phyloP scores from a whole-genome alignment of 2,888 invertebrate species.

The Quadriops clusia region DNA sequence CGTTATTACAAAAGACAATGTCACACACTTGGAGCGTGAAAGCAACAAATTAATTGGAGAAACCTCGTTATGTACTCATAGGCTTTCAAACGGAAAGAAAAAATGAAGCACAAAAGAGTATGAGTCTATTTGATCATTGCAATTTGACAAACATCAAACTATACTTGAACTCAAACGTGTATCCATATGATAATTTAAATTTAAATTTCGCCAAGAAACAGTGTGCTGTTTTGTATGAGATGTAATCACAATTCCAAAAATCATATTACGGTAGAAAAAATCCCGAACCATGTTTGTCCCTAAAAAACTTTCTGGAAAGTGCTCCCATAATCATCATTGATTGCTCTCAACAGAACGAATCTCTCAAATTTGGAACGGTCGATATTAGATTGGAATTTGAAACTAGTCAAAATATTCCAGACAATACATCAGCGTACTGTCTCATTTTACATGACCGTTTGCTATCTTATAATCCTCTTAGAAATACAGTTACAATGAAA shows the following conservation, averaged over 20 bases:
- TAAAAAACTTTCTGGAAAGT: slow-evolving; percentile 7
- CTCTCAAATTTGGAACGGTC: slow-evolving; percentile 15
- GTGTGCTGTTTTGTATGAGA: slow-evolving; percentile 20
- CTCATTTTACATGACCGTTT: slow-evolving; percentile 20
- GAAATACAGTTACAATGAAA: slow-evolving; percentile 12
- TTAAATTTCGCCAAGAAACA: slow-evolving; percentile 21
- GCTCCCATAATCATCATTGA: too few species aligned
- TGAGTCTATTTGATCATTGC: slow-evolving; percentile 19
- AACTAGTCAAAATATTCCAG: slow-evolving; percentile 13
- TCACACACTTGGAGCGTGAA: slow-evolving; percentile 26
- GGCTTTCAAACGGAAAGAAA: slow-evolving; percentile 30
- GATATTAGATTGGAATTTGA: slow-evolving; percentile 18
- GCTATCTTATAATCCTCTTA: slow-evolving; percentile 15
- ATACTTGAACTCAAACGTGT: slow-evolving; percentile 27
- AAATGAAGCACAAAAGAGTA: slow-evolving; percentile 20
- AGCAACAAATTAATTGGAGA: slow-evolving; percentile 25
- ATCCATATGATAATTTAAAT: slow-evolving; percentile 28
- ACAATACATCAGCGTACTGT: slow-evolving; percentile 20
- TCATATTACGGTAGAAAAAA: slow-evolving; percentile 13
- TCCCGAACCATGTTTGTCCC: slow-evolving; percentile 12
- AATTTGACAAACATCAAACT: slow-evolving; percentile 27
- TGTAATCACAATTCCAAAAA: slow-evolving; percentile 21
- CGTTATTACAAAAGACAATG: slow-evolving; percentile 24
- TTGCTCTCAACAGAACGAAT: slow-evolving; percentile 14
- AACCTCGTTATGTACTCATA: slow-evolving; percentile 29